Base-by-base conservation (phyloP, 2,113 vertebrate species). In the Recurvirostra avosetta region DNA sequence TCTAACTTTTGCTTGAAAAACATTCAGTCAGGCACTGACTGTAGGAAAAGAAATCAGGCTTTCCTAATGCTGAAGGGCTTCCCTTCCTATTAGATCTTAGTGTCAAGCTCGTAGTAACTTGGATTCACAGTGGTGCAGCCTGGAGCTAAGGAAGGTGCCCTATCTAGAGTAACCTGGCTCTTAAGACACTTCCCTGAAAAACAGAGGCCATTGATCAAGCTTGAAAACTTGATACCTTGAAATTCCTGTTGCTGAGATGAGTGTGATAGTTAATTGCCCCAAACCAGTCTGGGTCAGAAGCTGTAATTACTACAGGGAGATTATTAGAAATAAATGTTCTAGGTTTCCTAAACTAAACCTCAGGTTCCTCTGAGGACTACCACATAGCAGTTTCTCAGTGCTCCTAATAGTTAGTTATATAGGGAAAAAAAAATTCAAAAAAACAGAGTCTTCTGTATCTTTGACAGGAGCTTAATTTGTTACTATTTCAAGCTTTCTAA, bases 341-440 rank as follows among this genome's bases (percentile, higher is more conserved):
- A 25, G 6, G 6, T 74, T 91, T 91, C 25, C 41, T 77, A 68
- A 76, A 82, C 38, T 30, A 67, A 91, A 70, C 3, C 7, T 45
- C 14, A 23, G 6, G 3, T 41, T 65, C 7, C 14, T 74, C 22
- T 38, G 29, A 72, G 11, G 4, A 16, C 13, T 71, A 49, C 6
- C n/a, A 75, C 7, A 19, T 9, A 59, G 1, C 36, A 50, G 8
- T 49, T 78, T 53, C 50, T 78, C 27, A 74, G 3, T 29, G 27
- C 3, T 59, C 11, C 27, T 6, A 50, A 7, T 12, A 62, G 45
- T 26, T 45, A 41, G 6, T 43, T 16, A n/a, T 52, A 15, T 19
- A 13, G 23, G 20, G 9, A 0, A 23, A 36, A 56, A 58, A 15
- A 26, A 36, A 27, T 5, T 3, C 2, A 8, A 40, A 26, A 53